phyloP scores from a whole-genome alignment of 2,797 vertebrate genomes.

The Smutsia gigantea region DNA sequence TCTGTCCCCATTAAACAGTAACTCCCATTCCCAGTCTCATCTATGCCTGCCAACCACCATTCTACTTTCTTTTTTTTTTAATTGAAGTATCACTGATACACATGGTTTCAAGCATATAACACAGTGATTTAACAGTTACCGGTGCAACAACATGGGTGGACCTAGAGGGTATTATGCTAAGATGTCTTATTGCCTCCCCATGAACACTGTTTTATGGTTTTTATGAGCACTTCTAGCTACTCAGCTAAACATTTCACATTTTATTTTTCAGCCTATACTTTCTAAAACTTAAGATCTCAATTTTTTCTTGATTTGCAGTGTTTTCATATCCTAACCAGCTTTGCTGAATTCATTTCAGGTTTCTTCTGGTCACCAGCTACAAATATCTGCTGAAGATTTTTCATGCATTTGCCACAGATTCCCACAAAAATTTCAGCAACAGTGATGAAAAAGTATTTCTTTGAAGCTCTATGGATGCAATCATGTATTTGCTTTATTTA shows the following conservation, averaged over 20 bases:
- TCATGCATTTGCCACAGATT: not conserved
- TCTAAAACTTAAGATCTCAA: not conserved
- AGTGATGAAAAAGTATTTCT: constrained; percentile 12
- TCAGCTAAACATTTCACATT: not conserved
- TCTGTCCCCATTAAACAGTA: too few species aligned
- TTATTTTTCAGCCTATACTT: not conserved
- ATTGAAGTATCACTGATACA: too few species aligned
- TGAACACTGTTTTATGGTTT: not conserved
- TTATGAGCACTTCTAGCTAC: not conserved
- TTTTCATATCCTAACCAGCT: not conserved
- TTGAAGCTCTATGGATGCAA: not conserved
- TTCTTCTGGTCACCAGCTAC: constrained; percentile 26
- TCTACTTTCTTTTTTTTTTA: too few species aligned
- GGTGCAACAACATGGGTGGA: too few species aligned
- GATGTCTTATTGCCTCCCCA: not conserved
- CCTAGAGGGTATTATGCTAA: too few species aligned
- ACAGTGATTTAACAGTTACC: too few species aligned
- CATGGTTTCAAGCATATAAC: too few species aligned
- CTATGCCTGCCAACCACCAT: too few species aligned
- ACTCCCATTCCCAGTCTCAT: too few species aligned
- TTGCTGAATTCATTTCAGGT: constrained; percentile 15
- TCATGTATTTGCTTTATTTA: not conserved
- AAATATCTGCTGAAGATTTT: constrained; percentile 1
- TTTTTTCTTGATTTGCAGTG: not conserved
- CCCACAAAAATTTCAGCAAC: not conserved